Base-by-base conservation (phyloP, 2,113 vertebrate species). In the Platichthys flesus region DNA sequence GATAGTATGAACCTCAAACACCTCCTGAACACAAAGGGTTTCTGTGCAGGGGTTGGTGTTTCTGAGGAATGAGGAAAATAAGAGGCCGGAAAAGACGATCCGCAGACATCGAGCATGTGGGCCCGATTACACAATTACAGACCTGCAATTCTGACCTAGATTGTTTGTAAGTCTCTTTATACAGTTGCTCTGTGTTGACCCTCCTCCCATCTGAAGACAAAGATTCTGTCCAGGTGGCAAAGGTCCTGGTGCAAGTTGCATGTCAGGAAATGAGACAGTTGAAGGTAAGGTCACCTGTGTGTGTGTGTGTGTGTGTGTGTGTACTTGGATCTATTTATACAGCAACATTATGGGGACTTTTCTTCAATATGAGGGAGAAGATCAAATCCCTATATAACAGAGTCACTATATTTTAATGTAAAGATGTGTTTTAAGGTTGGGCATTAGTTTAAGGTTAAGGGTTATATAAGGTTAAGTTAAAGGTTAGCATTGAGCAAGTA, bases 271-370 rank as follows among this genome's bases (percentile, higher is more conserved):
- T 67, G 31, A 23, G 20, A 63, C 67, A 61, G 81, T 60, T 73
- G 59, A 89, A 85, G 66, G 81, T 71, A 49, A 58, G 74, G 79
- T 59, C 82, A 78, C 58, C 31, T 65, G 64, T 82, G 78, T 78
- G 67, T 47, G 58, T 37, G 47, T 74, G 61, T 24, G 31, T 40
- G 2, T 40, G 61, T 40, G 71, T 40, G 49, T 61, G 74, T 63
- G 60, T 37, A 66, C 15, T 15, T 47, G 5, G 45, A 18, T 5
- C 13, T 49, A 4, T 49, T 16, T 7, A 4, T 18, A 49, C 45
- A 49, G 45, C 45, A 15, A 5, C 45, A 49, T 49, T 49, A 49
- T 52, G 51, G 20, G 51, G 51, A n/a, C 51, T n/a, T 18, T 4
- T 55, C 21, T 5, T 55, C 2, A n/a, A 7, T 23, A 42, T 42